phyloP scores from a whole-genome alignment of 1,140 invertebrate species.

The Zeugodacus cucurbitae region DNA sequence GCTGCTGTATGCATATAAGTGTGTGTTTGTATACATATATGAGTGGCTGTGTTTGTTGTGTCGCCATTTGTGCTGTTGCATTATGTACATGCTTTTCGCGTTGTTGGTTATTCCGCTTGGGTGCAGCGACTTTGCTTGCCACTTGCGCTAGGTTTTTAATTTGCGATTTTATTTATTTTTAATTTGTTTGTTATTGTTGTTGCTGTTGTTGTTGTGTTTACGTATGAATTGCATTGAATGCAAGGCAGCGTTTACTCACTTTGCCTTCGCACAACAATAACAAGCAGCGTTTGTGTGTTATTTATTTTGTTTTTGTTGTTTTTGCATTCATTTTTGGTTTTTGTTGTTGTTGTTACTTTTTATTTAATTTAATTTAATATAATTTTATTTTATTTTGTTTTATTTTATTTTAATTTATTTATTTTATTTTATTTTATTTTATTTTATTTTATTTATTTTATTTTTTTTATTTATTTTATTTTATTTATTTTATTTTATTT shows the following conservation, averaged over 20 bases:
- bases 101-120: constrained; percentile 10
- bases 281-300: not conserved
- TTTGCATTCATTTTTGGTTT: not conserved
- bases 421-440: not conserved
- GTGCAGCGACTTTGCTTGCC: constrained; percentile 3
- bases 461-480: not conserved
- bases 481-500: not conserved
- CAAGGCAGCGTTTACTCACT: not conserved
- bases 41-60: not conserved
- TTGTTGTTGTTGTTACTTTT: not conserved
- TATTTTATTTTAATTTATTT: not conserved
- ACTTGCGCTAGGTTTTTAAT: not conserved
- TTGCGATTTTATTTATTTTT: not conserved
- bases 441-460: not conserved
- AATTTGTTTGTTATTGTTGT: not conserved
- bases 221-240: not conserved
- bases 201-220: not conserved
- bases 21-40: not conserved
- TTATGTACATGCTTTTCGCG: not conserved
- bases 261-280: not conserved
- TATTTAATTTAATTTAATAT: too few species aligned
- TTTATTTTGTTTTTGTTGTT: not conserved
- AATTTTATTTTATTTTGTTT: not conserved
- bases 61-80: not conserved
- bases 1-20: not conserved